Evolutionary conservation across 2,888 invertebrate species (phyloP).

Genomic region (Papilio protenor): DNA sequence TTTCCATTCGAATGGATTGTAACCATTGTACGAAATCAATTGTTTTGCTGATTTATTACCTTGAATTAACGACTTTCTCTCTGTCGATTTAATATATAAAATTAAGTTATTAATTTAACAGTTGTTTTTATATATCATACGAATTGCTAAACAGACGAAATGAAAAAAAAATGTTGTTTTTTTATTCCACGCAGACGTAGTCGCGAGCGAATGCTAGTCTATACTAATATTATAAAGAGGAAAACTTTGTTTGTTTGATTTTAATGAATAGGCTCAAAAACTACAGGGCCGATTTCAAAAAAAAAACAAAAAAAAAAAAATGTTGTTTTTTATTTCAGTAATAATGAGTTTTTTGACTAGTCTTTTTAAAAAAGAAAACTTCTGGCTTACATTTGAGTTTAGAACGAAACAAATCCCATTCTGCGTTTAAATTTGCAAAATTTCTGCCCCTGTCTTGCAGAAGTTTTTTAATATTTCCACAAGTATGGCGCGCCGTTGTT

Average conservation of each 20-base stretch:
- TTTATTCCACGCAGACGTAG: too few species aligned
- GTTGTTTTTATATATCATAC: not conserved
- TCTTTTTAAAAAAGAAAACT: slow-evolving; percentile 5
- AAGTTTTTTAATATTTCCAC: slow-evolving; percentile 26
- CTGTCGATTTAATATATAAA: not conserved
- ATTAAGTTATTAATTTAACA: not conserved
- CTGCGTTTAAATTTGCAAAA: slow-evolving; percentile 3
- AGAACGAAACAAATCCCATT: slow-evolving; percentile 16
- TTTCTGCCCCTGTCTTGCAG: slow-evolving; percentile 1
- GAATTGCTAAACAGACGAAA: too few species aligned
- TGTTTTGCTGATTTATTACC: slow-evolving; percentile 7
- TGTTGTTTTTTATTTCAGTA: not conserved
- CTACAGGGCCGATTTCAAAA: too few species aligned
- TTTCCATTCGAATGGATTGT: slow-evolving; percentile 9
- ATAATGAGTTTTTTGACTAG: not conserved
- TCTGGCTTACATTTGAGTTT: slow-evolving; percentile 11
- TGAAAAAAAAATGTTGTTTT: not conserved
- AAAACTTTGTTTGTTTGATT: too few species aligned
- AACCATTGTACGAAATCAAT: slow-evolving; percentile 5
- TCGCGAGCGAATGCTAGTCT: too few species aligned
- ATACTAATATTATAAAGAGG: too few species aligned
- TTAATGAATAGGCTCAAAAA: too few species aligned
- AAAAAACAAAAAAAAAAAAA: too few species aligned
- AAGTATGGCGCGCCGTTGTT: slow-evolving; percentile 13
- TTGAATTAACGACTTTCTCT: not conserved